phyloP scores from a whole-genome alignment of 2,888 invertebrate genomes.

The Drosophila cyrtoloma region DNA sequence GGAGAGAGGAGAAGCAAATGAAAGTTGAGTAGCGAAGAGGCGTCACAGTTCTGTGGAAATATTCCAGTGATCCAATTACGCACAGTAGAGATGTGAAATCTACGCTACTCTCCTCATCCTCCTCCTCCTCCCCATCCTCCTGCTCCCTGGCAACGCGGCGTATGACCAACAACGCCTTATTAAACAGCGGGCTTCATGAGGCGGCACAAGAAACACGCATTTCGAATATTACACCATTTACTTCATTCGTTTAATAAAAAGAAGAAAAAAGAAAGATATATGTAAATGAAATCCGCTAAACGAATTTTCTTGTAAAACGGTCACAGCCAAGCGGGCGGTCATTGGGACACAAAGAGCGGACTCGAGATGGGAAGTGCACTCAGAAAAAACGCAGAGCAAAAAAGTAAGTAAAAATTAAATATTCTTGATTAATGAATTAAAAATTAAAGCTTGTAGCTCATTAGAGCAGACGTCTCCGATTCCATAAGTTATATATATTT shows the following conservation, averaged over 20 bases:
- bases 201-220: constrained; percentile 32
- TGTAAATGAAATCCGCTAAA: constrained; percentile 69
- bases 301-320: constrained; percentile 74
- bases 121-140: neutral
- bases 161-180: constrained; percentile 72
- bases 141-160: constrained; percentile 53
- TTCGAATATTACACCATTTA: constrained; percentile 34
- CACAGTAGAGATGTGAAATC: constrained; percentile 43
- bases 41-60: constrained; percentile 31
- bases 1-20: constrained; percentile 1
- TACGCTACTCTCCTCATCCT: constrained; percentile 6
- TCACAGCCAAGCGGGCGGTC: constrained; percentile 57
- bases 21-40: constrained; percentile 8
- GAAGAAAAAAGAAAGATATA: constrained; percentile 14
- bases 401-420: neutral
- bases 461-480: neutral
- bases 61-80: constrained; percentile 49
- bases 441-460: neutral
- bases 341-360: neutral
- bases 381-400: neutral
- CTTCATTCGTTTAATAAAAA: constrained; percentile 9
- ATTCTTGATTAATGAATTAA: neutral
- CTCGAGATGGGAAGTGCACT: neutral
- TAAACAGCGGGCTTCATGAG: constrained; percentile 22
- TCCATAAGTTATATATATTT: neutral